Percentiles rank a stretch among this genome's conserved stretches.
phyloP scores from a whole-genome alignment of 2,113 vertebrate species.

The Melanocharis versteri region DNA sequence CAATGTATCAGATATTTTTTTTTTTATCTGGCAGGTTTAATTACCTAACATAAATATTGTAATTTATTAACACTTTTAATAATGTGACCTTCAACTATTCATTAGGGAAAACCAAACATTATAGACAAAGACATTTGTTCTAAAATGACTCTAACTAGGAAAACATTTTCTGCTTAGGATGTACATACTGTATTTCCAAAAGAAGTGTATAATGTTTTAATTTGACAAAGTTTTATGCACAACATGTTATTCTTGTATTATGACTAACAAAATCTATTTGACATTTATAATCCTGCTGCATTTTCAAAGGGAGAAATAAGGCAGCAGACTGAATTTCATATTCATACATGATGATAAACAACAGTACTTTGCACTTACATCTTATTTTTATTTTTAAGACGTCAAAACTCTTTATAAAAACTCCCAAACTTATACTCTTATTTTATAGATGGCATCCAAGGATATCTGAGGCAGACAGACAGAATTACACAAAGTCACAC shows the following conservation, averaged over 20 bases:
- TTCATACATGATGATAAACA: background rate
- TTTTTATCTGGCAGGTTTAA: constrained; percentile 49
- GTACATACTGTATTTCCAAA: background rate
- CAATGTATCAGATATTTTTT: constrained; percentile 8
- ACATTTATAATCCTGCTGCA: background rate
- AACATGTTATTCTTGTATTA: background rate
- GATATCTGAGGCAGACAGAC: background rate
- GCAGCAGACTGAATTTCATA: background rate
- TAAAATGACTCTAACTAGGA: constrained; percentile 25
- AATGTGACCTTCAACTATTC: constrained; percentile 46
- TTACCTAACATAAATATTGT: constrained; percentile 59
- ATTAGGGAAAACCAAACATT: background rate
- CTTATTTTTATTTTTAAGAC: background rate
- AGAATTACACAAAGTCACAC: background rate
- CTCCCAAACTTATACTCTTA: background rate
- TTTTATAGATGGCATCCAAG: background rate
- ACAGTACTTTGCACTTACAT: background rate
- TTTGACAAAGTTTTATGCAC: background rate
- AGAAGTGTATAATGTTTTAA: background rate
- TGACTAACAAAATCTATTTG: background rate
- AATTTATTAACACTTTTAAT: constrained; percentile 54
- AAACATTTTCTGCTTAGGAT: background rate
- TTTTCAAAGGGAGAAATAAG: background rate
- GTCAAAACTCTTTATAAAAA: background rate
- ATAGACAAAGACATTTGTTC: constrained; percentile 45